Evolutionary conservation across 2,888 invertebrate species (phyloP).

Genomic region (Drosophila mayaguana): DNA sequence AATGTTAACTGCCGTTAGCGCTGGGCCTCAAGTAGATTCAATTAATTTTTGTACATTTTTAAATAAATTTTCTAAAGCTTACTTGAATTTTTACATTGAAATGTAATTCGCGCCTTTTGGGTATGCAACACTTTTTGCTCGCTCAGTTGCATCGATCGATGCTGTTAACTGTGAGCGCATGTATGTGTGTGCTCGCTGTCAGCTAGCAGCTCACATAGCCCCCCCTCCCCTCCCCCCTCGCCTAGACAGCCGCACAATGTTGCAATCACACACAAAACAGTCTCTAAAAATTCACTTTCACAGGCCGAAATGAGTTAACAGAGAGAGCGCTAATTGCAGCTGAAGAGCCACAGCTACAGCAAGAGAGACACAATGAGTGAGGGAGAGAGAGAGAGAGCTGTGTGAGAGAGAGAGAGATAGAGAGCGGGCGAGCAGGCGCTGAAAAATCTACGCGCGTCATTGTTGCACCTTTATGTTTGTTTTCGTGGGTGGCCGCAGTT

Average conservation of each 20-base stretch:
- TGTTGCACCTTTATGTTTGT: slow-evolving; percentile 82
- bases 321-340: slow-evolving; percentile 51
- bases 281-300: slow-evolving; percentile 78
- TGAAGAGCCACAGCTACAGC: slow-evolving; percentile 29
- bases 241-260: slow-evolving; percentile 62
- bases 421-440: slow-evolving; percentile 30
- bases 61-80: too few species aligned
- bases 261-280: slow-evolving; percentile 72
- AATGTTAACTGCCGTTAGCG: neutral
- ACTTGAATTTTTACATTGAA: neutral
- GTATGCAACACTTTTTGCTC: slow-evolving; percentile 38
- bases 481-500: slow-evolving; percentile 74
- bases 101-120: slow-evolving; percentile 17
- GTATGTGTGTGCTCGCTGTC: slow-evolving; percentile 27
- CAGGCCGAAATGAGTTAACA: slow-evolving; percentile 60
- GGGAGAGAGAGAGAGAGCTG: slow-evolving; percentile 7
- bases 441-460: slow-evolving; percentile 75
- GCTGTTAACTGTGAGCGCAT: slow-evolving; percentile 64
- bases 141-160: slow-evolving; percentile 75
- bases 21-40: neutral
- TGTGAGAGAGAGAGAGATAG: slow-evolving; percentile 1
- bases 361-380: slow-evolving; percentile 5
- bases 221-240: slow-evolving; percentile 28
- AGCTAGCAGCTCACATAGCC: slow-evolving; percentile 5
- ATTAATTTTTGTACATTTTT: neutral